Percentiles rank a stretch among this genome's conserved stretches.
These are phyloP conservation scores for Acleris emargana DNA, from an alignment of 2,888 invertebrate genomes.

Conservation along the genomic window DNA sequence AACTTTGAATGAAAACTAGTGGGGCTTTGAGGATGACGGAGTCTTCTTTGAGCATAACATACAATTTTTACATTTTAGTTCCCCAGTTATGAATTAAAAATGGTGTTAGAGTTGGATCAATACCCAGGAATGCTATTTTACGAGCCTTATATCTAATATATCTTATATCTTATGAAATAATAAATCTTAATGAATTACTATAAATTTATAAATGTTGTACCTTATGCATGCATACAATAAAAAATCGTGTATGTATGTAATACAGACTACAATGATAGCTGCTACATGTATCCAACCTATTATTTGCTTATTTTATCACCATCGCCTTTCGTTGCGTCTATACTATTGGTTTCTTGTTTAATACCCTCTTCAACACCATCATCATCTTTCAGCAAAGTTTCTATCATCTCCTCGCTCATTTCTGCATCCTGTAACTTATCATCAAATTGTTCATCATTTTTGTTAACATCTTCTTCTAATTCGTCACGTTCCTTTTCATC, in stretches of 20 bases:
- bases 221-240: constrained; percentile 5
- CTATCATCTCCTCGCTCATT: constrained; percentile 68
- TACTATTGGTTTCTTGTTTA: constrained; percentile 40
- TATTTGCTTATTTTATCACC: constrained; percentile 38
- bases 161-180: constrained; percentile 15
- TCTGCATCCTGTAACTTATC: constrained; percentile 59
- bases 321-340: constrained; percentile 42
- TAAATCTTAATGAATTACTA: constrained; percentile 26
- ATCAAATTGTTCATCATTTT: constrained; percentile 26
- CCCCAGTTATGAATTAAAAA: background rate
- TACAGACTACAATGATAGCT: too few relatives aligned
- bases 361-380: constrained; percentile 43
- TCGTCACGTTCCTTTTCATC: constrained; percentile 8
- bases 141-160: constrained; percentile 12
- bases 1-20: too few relatives aligned
- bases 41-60: too few relatives aligned
- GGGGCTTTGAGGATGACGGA: too few relatives aligned
- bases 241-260: background rate
- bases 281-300: background rate
- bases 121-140: constrained; percentile 33
- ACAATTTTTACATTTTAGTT: too few relatives aligned
- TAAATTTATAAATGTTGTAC: constrained; percentile 14
- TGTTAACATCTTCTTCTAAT: constrained; percentile 24
- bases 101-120: constrained; percentile 5
- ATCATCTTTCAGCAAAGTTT: constrained; percentile 64